phyloP scores from a whole-genome alignment of 2,888 invertebrate species.

The Limenitis arthemis region DNA sequence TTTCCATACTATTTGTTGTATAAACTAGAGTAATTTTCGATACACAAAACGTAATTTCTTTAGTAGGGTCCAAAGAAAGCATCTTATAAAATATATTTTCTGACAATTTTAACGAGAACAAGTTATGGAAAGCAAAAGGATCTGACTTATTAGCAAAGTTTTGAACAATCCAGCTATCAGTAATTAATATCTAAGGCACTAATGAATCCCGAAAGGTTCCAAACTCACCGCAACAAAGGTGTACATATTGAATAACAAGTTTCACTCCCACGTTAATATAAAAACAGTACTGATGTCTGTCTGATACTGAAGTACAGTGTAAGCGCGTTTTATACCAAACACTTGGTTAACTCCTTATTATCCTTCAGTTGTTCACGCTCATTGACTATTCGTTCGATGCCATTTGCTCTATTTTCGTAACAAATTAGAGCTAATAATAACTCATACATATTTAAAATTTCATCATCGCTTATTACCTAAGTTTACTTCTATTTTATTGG shows the following conservation, averaged over 20 bases:
- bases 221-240: slow-evolving; percentile 49
- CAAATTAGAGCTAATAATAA: slow-evolving; percentile 12
- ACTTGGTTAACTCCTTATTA: slow-evolving; percentile 46
- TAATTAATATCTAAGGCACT: not conserved
- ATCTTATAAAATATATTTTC: no score
- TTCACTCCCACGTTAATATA: slow-evolving; percentile 9
- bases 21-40: no score
- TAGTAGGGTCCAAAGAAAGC: no score
- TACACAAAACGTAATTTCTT: no score
- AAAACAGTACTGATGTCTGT: slow-evolving; percentile 18
- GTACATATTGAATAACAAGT: slow-evolving; percentile 41
- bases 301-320: slow-evolving; percentile 16
- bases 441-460: slow-evolving; percentile 12
- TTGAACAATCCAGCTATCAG: not conserved
- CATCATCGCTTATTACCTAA: slow-evolving; percentile 36
- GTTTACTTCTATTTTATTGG: not conserved
- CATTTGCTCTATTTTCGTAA: slow-evolving; percentile 44
- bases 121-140: no score
- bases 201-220: not conserved
- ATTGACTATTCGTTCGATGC: slow-evolving; percentile 49
- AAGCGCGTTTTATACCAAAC: slow-evolving; percentile 45
- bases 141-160: not conserved
- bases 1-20: no score
- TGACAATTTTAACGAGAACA: no score
- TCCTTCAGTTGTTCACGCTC: slow-evolving; percentile 55